A percentile compares a stretch with the other conserved stretches of the same genome.
Conservation (phyloP, 2,797 vertebrate species). For the Micropoecilia bifurca region DNA sequence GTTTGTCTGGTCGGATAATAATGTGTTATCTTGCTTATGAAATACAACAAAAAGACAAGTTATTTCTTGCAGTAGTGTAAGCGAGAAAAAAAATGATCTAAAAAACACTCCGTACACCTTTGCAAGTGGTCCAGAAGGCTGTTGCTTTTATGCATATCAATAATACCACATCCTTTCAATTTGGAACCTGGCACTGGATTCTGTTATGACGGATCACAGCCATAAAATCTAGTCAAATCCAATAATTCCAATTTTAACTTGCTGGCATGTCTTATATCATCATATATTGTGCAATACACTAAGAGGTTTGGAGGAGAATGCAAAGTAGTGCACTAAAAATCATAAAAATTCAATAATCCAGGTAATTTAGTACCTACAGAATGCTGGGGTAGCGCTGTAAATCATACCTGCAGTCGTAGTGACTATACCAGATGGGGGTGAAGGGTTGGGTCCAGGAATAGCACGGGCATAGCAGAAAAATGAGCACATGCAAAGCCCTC, state of each 20-base stretch:
- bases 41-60: not conserved
- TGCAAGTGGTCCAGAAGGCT: slow-evolving; percentile 48
- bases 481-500: slow-evolving; percentile 55
- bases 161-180: slow-evolving; percentile 69
- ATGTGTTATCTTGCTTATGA: not conserved
- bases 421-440: slow-evolving; percentile 77
- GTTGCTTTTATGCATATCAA: slow-evolving; percentile 68
- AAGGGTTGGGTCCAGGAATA: slow-evolving; percentile 76
- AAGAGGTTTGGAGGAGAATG: slow-evolving; percentile 67
- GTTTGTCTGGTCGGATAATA: not conserved
- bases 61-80: slow-evolving; percentile 1
- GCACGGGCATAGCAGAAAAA: slow-evolving; percentile 71
- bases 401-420: slow-evolving; percentile 74
- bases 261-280: slow-evolving; percentile 73
- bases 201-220: slow-evolving; percentile 66
- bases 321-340: slow-evolving; percentile 78
- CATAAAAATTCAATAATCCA: slow-evolving; percentile 80
- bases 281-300: slow-evolving; percentile 65
- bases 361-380: slow-evolving; percentile 80
- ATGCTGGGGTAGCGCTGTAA: slow-evolving; percentile 73
- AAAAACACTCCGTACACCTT: slow-evolving; percentile 34
- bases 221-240: slow-evolving; percentile 71
- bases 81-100: not conserved
- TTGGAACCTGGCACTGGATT: slow-evolving; percentile 59
- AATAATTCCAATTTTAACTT: slow-evolving; percentile 73